phyloP scores from a whole-genome alignment of 2,888 invertebrate species.

The Crioceris asparagi region DNA sequence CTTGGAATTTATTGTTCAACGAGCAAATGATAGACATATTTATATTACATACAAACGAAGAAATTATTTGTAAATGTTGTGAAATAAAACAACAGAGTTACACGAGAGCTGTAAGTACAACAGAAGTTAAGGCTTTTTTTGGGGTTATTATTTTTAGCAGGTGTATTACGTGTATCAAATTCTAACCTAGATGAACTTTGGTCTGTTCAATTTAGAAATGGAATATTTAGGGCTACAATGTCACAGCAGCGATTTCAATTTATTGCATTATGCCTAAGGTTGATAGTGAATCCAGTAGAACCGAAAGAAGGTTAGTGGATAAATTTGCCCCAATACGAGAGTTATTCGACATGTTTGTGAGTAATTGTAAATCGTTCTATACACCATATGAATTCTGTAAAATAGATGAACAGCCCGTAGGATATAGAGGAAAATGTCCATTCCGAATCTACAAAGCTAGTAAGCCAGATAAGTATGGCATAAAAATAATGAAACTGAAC shows the following conservation, averaged over 20 bases:
- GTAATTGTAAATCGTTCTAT: slow-evolving; percentile 12
- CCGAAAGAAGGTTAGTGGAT: slow-evolving; percentile 8
- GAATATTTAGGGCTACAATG: no score
- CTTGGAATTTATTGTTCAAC: slow-evolving; percentile 1
- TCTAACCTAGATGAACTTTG: background rate
- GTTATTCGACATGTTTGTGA: slow-evolving; percentile 12
- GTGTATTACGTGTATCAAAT: background rate
- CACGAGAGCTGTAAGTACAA: background rate
- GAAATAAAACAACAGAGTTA: background rate
- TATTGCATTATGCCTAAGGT: no score
- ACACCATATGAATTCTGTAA: slow-evolving; percentile 14
- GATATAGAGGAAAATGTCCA: slow-evolving; percentile 14
- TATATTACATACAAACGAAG: slow-evolving; percentile 8
- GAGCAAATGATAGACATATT: slow-evolving; percentile 5
- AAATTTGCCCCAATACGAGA: slow-evolving; percentile 14
- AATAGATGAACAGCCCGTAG: slow-evolving; percentile 16
- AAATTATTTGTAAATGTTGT: slow-evolving; percentile 6
- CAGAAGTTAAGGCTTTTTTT: background rate
- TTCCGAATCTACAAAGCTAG: slow-evolving; percentile 13
- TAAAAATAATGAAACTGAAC: slow-evolving; percentile 14
- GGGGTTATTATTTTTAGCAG: background rate
- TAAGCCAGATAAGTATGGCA: no score
- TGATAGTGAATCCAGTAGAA: no score
- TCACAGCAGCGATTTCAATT: no score
- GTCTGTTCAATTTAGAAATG: slow-evolving; percentile 3